Evolutionary conservation across 92 coral and sea anemone species (phyloP).

Genomic region (Phymanthus crucifer): DNA sequence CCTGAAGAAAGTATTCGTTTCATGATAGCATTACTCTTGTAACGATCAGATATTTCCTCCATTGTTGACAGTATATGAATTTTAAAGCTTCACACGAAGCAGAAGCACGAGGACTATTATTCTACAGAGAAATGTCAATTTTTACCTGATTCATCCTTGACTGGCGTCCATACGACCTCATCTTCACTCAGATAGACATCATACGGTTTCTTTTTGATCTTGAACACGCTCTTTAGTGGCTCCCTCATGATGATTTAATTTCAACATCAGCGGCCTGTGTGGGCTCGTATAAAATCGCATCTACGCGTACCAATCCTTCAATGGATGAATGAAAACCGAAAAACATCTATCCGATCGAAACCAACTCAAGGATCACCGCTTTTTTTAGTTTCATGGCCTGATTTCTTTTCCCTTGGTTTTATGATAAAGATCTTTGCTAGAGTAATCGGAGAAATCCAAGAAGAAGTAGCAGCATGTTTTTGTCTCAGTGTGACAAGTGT

Average conservation of each 20-base stretch:
- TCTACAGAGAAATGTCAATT: neutral
- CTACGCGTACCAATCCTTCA: neutral
- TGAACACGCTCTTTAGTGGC: constrained; percentile 53
- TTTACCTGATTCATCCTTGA: constrained; percentile 22
- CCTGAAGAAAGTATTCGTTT: neutral
- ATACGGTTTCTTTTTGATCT: constrained; percentile 52
- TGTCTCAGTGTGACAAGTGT: neutral
- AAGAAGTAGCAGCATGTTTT: neutral
- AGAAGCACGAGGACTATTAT: neutral
- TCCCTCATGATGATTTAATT: constrained; percentile 11
- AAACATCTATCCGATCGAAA: constrained; percentile 6
- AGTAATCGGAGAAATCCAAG: neutral
- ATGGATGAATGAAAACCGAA: neutral
- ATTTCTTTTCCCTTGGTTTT: neutral
- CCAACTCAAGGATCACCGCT: neutral
- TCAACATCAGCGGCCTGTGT: too few species aligned
- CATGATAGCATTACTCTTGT: neutral
- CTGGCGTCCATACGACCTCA: constrained; percentile 65
- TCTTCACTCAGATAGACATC: constrained; percentile 64
- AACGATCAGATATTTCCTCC: neutral
- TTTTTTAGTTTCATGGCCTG: neutral
- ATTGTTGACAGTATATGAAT: neutral
- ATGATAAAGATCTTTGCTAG: neutral
- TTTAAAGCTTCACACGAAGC: neutral
- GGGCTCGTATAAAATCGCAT: too few species aligned